Conservation (phyloP, 2,888 invertebrate species). For the Chymomyza fuscimana region DNA sequence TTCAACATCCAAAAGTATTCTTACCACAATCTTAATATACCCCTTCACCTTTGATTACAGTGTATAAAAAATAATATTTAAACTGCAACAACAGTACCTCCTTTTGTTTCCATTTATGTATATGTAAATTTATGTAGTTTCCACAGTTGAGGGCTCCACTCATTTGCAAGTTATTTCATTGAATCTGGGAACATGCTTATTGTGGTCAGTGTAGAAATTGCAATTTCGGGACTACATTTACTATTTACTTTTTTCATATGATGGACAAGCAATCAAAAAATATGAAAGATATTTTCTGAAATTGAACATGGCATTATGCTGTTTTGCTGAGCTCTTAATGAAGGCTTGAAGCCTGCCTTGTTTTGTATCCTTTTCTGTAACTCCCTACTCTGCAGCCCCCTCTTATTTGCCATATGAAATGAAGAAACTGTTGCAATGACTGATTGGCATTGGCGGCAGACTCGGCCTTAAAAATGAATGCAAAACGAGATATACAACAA, state of each 20-base stretch:
- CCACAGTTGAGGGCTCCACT: neutral
- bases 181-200: neutral
- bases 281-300: conserved; percentile 49
- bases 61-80: neutral
- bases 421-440: conserved; percentile 1
- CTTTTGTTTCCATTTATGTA: neutral
- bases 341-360: neutral
- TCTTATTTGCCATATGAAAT: neutral
- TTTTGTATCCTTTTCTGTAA: neutral
- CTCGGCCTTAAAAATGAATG: neutral
- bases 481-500: neutral
- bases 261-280: conserved; percentile 55
- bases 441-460: neutral
- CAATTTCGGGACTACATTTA: neutral
- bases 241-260: conserved; percentile 6
- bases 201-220: neutral
- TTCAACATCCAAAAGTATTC: no score
- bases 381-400: no score
- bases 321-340: neutral
- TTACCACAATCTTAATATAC: no score
- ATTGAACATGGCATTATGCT: conserved; percentile 56
- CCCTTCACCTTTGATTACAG: neutral
- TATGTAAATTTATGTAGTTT: neutral
- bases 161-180: neutral
- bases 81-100: neutral